These are phyloP conservation scores for Zaprionus ghesquierei DNA, from an alignment of 1,140 invertebrate genomes.

Conservation along the genomic window DNA sequence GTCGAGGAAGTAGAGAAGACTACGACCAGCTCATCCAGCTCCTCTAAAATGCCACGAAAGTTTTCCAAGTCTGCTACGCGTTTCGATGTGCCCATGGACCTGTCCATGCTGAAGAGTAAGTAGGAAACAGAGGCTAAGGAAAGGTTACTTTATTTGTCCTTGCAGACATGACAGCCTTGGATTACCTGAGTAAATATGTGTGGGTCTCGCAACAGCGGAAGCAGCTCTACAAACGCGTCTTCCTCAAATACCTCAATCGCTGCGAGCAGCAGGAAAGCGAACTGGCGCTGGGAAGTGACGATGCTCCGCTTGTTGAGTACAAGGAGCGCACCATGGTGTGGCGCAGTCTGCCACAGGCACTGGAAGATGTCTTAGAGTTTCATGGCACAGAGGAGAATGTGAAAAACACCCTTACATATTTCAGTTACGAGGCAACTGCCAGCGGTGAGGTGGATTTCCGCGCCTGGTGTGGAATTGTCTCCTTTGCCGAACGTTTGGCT, in stretches of 20 bases:
- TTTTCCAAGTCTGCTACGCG: slow-evolving; percentile 86
- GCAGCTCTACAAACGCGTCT: slow-evolving; percentile 83
- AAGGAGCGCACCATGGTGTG: slow-evolving; percentile 66
- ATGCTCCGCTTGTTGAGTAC: slow-evolving; percentile 52
- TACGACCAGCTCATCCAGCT: slow-evolving; percentile 21
- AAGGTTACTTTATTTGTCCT: neutral
- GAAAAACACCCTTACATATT: slow-evolving; percentile 40
- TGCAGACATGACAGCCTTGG: slow-evolving; percentile 84
- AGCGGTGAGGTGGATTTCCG: slow-evolving; percentile 82
- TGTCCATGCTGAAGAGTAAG: slow-evolving; percentile 83
- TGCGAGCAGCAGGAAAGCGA: slow-evolving; percentile 63
- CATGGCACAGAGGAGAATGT: slow-evolving; percentile 74
- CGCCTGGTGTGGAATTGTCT: slow-evolving; percentile 85
- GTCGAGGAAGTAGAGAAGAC: slow-evolving; percentile 47
- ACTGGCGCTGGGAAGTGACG: slow-evolving; percentile 42
- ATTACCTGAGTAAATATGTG: slow-evolving; percentile 85
- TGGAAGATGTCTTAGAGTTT: slow-evolving; percentile 78
- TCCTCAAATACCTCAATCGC: slow-evolving; percentile 66
- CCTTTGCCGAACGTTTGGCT: slow-evolving; percentile 83
- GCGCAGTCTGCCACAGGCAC: slow-evolving; percentile 59
- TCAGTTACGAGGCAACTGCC: slow-evolving; percentile 48
- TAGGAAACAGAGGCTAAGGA: neutral
- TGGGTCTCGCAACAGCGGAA: slow-evolving; percentile 85
- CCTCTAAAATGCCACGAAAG: slow-evolving; percentile 84
- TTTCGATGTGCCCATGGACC: slow-evolving; percentile 86